phyloP scores from a whole-genome alignment of 2,113 vertebrate genomes.

The Scortum barcoo region DNA sequence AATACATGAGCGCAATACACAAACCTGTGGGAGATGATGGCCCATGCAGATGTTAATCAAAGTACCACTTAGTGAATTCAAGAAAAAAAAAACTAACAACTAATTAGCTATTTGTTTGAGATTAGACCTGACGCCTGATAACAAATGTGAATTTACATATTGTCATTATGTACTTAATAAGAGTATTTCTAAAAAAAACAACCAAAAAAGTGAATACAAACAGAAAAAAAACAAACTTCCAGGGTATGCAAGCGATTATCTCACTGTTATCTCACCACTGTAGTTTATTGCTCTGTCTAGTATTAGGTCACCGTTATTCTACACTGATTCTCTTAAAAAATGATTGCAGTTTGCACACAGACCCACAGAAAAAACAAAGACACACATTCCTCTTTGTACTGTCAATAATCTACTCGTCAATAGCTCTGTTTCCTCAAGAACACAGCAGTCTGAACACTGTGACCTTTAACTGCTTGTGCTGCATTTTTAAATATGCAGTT shows the following conservation, averaged over 20 bases:
- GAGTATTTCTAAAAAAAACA: conserved; percentile 6
- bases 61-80: conserved; percentile 76
- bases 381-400: conserved; percentile 6
- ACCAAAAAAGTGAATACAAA: background rate
- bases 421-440: conserved; percentile 11
- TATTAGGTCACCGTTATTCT: background rate
- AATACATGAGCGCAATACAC: conserved; percentile 87
- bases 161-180: background rate
- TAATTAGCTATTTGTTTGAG: conserved; percentile 58
- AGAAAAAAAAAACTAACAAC: conserved; percentile 52
- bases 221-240: background rate
- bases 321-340: background rate
- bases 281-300: background rate
- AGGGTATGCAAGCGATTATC: background rate
- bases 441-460: background rate
- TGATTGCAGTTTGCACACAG: conserved; percentile 12
- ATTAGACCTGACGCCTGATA: background rate
- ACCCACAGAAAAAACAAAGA: background rate
- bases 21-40: conserved; percentile 72
- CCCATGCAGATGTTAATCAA: conserved; percentile 87
- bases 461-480: conserved; percentile 20
- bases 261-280: conserved; percentile 9
- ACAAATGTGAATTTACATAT: conserved; percentile 22
- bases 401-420: conserved; percentile 36
- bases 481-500: background rate